phyloP scores from a whole-genome alignment of 2,797 vertebrate genomes.

The Crax fasciolata region DNA sequence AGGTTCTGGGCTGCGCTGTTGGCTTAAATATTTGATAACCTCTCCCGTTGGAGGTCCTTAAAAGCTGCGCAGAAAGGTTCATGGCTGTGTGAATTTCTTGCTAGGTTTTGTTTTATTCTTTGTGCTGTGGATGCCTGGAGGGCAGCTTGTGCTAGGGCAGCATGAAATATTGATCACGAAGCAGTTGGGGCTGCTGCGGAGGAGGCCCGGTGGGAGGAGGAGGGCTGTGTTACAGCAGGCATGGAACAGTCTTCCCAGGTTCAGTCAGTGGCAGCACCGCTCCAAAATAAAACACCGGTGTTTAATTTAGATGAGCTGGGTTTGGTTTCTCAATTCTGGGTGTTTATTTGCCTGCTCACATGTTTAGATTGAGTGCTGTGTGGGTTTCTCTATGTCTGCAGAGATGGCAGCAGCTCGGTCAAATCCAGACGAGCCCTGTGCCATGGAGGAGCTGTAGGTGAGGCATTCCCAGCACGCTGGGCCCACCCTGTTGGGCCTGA shows the following conservation, averaged over 20 bases:
- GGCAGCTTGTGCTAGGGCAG: slow-evolving; percentile 23
- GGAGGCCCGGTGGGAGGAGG: background rate
- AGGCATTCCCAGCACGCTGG: rapidly evolving
- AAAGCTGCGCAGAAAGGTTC: background rate
- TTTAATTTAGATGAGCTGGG: background rate
- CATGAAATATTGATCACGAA: slow-evolving; percentile 69
- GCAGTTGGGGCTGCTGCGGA: background rate
- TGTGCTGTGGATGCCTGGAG: slow-evolving; percentile 19
- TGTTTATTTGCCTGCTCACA: background rate
- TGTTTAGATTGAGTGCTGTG: background rate
- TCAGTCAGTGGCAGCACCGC: background rate
- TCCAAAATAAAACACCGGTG: background rate
- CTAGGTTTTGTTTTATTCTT: background rate
- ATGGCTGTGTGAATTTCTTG: background rate
- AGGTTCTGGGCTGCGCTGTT: background rate
- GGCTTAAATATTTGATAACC: slow-evolving; percentile 11
- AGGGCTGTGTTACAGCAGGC: background rate
- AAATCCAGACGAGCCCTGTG: slow-evolving; percentile 55
- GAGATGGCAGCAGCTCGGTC: slow-evolving; percentile 30
- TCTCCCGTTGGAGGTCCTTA: background rate
- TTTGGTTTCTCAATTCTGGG: slow-evolving; percentile 12
- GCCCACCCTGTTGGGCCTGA: background rate
- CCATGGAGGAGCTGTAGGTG: background rate
- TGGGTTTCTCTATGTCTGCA: rapidly evolving
- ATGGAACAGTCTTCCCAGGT: background rate